Evolutionary conservation across 2,797 vertebrate genomes (phyloP).

Genomic region (Melanotaenia boesemani): DNA sequence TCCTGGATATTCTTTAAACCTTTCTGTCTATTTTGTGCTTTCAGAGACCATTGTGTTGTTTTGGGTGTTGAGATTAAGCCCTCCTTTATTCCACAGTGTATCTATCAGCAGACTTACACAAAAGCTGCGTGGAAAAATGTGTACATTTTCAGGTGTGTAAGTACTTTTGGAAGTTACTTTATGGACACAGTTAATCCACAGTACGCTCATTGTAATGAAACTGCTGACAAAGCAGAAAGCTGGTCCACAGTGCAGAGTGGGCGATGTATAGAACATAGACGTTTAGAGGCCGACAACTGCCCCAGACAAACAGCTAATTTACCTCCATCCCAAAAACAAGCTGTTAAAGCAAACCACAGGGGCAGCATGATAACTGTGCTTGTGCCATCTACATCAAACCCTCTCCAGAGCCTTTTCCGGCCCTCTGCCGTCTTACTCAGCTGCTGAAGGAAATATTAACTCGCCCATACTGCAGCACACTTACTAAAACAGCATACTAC

Average conservation of each 20-base stretch:
- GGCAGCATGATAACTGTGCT: constrained; percentile 54
- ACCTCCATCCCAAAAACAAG: constrained; percentile 50
- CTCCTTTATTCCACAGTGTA: no score
- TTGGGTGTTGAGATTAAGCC: no score
- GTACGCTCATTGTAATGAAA: constrained; percentile 25
- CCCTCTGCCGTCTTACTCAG: constrained; percentile 61
- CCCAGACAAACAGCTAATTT: constrained; percentile 38
- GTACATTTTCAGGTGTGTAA: neutral
- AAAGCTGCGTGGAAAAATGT: neutral
- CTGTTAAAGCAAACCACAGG: constrained; percentile 46
- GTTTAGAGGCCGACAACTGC: constrained; percentile 32
- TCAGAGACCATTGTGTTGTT: no score
- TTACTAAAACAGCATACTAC: constrained; percentile 70
- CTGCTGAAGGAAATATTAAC: constrained; percentile 65
- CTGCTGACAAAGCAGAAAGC: constrained; percentile 36
- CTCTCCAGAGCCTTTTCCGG: constrained; percentile 50
- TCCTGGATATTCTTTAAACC: no score
- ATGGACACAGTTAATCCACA: constrained; percentile 13
- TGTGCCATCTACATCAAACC: constrained; percentile 54
- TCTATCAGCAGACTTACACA: neutral
- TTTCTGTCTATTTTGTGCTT: no score
- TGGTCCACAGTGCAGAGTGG: constrained; percentile 38
- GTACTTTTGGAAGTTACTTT: neutral
- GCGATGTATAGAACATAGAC: constrained; percentile 10
- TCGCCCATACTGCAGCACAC: constrained; percentile 37